Conservation (phyloP, 2,797 vertebrate species). For the Clarias laeviceps region DNA sequence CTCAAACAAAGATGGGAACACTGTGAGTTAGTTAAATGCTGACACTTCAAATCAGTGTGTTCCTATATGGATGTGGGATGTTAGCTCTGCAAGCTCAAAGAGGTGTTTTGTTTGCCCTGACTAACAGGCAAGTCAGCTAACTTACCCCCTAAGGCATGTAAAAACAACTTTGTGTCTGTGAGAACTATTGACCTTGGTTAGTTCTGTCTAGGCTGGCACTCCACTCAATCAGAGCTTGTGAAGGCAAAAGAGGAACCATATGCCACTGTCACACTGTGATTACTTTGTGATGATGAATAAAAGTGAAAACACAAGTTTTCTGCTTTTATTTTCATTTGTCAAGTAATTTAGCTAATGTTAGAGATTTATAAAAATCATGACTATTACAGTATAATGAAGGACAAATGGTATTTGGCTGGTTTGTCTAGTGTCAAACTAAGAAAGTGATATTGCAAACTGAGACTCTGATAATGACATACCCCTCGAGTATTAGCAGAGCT, state of each 20-base stretch:
- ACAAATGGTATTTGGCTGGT: neutral
- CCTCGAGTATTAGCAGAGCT: neutral
- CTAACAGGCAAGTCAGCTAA: constrained; percentile 29
- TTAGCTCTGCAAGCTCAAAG: constrained; percentile 16
- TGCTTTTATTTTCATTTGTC: neutral
- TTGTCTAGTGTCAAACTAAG: neutral
- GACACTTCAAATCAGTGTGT: neutral
- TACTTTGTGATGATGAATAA: neutral
- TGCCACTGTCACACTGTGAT: neutral
- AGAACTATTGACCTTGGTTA: constrained; percentile 26
- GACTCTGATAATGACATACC: neutral
- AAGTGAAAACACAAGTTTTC: too few species aligned
- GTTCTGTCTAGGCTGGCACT: neutral
- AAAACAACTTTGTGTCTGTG: neutral
- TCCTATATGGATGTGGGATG: constrained; percentile 1
- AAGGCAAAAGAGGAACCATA: neutral
- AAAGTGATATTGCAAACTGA: neutral
- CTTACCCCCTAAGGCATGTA: constrained; percentile 5
- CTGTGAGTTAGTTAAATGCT: constrained; percentile 14
- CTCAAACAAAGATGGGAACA: constrained; percentile 28
- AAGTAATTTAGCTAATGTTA: neutral
- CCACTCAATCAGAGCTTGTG: constrained; percentile 1
- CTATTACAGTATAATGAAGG: neutral
- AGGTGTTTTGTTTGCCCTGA: constrained; percentile 22
- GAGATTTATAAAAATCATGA: neutral